Conservation (phyloP, 1,140 invertebrate species). For the Heliconius hewitsoni region DNA sequence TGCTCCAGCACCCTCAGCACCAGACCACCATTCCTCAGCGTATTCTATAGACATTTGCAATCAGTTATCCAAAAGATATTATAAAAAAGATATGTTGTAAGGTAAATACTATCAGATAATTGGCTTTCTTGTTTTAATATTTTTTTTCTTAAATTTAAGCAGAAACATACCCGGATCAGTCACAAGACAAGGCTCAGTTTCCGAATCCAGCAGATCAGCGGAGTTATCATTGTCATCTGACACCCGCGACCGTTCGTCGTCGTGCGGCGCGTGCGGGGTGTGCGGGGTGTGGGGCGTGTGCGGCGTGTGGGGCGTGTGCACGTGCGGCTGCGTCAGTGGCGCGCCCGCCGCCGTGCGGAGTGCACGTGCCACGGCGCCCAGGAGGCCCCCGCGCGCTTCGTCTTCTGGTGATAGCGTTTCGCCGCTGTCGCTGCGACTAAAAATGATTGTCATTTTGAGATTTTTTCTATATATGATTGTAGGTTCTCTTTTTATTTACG, state of each 20-base stretch:
- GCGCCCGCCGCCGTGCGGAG: slow-evolving; percentile 38
- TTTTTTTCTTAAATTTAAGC: too few relatives aligned
- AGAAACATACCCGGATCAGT: slow-evolving; percentile 82
- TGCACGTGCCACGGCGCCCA: slow-evolving; percentile 62
- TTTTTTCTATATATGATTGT: neutral
- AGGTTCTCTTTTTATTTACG: too few relatives aligned
- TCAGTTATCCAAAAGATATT: neutral
- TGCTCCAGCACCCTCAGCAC: slow-evolving; percentile 59
- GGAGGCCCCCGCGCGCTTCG: slow-evolving; percentile 55
- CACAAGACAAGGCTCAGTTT: slow-evolving; percentile 90
- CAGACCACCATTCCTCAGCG: slow-evolving; percentile 74
- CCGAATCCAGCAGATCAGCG: slow-evolving; percentile 87
- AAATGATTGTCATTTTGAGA: neutral
- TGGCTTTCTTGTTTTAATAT: too few relatives aligned
- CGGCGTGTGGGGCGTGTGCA: slow-evolving; percentile 3
- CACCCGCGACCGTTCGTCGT: slow-evolving; percentile 60
- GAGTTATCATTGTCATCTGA: slow-evolving; percentile 82
- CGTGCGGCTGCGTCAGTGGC: slow-evolving; percentile 27
- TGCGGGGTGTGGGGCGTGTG: neutral
- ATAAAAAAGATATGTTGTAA: too few relatives aligned
- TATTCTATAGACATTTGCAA: slow-evolving; percentile 49
- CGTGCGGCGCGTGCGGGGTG: slow-evolving; percentile 16
- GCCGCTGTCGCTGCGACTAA: slow-evolving; percentile 70
- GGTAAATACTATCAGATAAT: too few relatives aligned
- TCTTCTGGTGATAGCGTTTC: slow-evolving; percentile 65